phyloP scores from a whole-genome alignment of 2,797 vertebrate species.

The Phrynocephalus guinanensis region DNA sequence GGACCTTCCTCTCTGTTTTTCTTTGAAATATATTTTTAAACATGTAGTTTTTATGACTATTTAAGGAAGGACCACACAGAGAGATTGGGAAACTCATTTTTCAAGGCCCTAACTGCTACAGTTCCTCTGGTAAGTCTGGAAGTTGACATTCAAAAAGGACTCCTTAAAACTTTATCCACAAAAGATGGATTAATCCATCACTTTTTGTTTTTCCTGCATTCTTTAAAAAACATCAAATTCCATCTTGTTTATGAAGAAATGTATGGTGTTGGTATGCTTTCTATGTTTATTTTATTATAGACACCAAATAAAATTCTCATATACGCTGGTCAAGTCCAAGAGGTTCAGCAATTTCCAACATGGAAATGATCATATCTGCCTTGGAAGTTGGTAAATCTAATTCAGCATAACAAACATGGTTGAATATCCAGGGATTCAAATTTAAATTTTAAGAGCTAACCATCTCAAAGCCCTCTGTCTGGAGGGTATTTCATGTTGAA shows the following conservation, averaged over 20 bases:
- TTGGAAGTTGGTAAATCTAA: not conserved
- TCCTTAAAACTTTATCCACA: too few relatives aligned
- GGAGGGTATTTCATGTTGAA: not conserved
- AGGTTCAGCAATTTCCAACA: not conserved
- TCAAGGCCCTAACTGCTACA: too few relatives aligned
- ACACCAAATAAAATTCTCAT: not conserved
- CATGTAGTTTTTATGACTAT: not conserved
- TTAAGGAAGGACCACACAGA: not conserved
- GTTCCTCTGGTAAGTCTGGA: too few relatives aligned
- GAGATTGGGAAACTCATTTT: too few relatives aligned
- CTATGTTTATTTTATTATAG: not conserved
- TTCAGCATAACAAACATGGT: not conserved
- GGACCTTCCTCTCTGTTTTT: constrained; percentile 13
- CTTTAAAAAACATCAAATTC: not conserved
- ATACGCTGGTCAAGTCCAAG: not conserved
- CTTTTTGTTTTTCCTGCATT: too few relatives aligned
- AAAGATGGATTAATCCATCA: too few relatives aligned
- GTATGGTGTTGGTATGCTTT: not conserved
- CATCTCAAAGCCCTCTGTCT: not conserved
- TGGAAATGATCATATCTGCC: not conserved
- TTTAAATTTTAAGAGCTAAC: not conserved
- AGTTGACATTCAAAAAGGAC: too few relatives aligned
- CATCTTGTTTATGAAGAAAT: not conserved
- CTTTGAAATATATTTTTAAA: not conserved
- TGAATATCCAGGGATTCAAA: not conserved